phyloP scores from a whole-genome alignment of 2,888 invertebrate genomes.

The Apamea monoglypha region DNA sequence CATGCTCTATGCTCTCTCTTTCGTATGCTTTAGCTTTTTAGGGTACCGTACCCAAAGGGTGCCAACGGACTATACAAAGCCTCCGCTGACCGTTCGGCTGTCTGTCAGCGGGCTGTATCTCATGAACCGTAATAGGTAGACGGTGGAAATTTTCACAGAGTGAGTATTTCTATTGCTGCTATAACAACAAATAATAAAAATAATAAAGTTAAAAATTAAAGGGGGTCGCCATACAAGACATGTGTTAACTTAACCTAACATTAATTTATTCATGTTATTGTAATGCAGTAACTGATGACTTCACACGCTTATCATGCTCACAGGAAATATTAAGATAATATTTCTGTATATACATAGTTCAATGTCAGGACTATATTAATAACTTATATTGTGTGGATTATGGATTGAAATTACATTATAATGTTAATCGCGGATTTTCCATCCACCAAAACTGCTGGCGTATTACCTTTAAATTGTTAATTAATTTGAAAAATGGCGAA shows the following conservation, averaged over 20 bases:
- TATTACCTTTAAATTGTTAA: no score
- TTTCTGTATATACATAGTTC: slow-evolving; percentile 44
- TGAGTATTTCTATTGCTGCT: no score
- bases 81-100: background rate
- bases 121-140: background rate
- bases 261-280: slow-evolving; percentile 4
- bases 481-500: no score
- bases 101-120: background rate
- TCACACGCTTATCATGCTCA: slow-evolving; percentile 38
- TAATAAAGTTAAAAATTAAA: background rate
- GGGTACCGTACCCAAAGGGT: background rate
- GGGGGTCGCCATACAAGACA: background rate
- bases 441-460: background rate
- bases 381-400: background rate
- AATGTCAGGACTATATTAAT: slow-evolving; percentile 42
- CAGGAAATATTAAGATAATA: slow-evolving; percentile 55
- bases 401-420: background rate
- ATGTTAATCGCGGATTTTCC: background rate
- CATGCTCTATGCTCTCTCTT: background rate
- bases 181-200: background rate
- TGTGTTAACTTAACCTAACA: background rate
- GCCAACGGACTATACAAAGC: background rate
- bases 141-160: no score
- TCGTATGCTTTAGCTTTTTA: no score
- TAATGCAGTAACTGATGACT: slow-evolving; percentile 26